Percentiles rank a stretch among this genome's conserved stretches.
These are phyloP conservation scores for Escarpia spicata DNA, from an alignment of 2,888 invertebrate species.

Conservation along the genomic window DNA sequence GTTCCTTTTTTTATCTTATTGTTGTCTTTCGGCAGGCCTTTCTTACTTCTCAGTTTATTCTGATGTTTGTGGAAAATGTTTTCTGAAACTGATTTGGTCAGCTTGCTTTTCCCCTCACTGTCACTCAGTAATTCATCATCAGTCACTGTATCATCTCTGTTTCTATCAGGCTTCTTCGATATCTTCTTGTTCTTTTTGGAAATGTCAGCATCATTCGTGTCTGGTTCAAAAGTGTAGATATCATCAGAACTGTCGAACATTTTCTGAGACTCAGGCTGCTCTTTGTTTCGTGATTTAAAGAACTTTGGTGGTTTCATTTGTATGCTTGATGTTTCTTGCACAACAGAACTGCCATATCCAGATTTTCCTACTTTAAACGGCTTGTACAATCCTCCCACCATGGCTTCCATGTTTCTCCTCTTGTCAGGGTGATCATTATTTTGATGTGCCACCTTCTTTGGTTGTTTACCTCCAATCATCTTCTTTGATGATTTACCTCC, in stretches of 20 bases:
- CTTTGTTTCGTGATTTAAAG: not conserved
- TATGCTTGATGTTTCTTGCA: not conserved
- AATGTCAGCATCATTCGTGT: not conserved
- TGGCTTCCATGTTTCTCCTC: not conserved
- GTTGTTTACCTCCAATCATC: too few relatives aligned
- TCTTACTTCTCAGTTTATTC: not conserved
- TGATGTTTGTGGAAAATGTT: not conserved
- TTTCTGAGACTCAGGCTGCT: not conserved
- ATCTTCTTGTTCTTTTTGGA: not conserved
- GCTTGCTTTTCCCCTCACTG: not conserved
- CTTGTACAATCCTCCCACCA: not conserved
- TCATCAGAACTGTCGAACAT: conserved; percentile 1
- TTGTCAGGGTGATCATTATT: not conserved
- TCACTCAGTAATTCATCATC: conserved; percentile 16
- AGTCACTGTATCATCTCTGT: not conserved
- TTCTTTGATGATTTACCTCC: not conserved
- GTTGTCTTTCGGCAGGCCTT: not conserved
- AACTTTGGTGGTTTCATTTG: not conserved
- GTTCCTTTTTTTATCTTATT: not conserved
- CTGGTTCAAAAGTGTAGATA: not conserved
- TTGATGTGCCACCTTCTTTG: not conserved
- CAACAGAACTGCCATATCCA: not conserved
- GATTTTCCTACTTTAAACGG: not conserved
- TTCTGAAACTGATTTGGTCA: not conserved
- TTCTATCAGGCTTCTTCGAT: not conserved